Base-by-base conservation (phyloP, 2,888 invertebrate species). In the Neria commutata region DNA sequence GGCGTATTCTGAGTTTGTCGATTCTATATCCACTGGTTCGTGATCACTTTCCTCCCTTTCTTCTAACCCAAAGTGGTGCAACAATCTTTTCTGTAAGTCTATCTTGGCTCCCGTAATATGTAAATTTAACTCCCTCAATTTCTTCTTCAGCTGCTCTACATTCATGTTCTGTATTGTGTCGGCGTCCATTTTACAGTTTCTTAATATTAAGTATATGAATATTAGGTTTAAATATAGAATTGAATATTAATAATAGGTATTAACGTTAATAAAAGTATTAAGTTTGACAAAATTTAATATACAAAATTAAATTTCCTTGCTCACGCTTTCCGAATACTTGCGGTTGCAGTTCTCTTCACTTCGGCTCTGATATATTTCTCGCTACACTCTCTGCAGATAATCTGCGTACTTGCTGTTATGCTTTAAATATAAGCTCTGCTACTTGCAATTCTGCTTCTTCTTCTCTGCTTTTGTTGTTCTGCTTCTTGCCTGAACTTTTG, bases 341-440 rank as follows among this genome's bases (percentile, higher is more conserved):
- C 68, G 68, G 68, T 66, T 68, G 68, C 66, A 65, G 56, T 52
- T 40, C 11, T 6, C 50, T 52, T 42, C 61, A 61, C 42, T 62
- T 64, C 63, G 66, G 67, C 67, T 68, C 72, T 70, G 57, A 58
- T 51, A 45, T 24, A 29, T 58, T 61, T 45, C 58, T 51, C 40
- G 17, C 40, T 40, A n/a, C 51, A 11, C 19, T 40, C 19, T 48
- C 37, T n/a, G n/a, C n/a, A n/a, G n/a, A n/a, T n/a, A n/a, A n/a
- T n/a, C n/a, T n/a, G n/a, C n/a, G n/a, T n/a, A n/a, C n/a, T n/a
- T n/a, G n/a, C n/a, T n/a, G n/a, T n/a, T n/a, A n/a, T n/a, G n/a
- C n/a, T n/a, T n/a, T n/a, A n/a, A n/a, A n/a, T n/a, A n/a, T n/a
- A n/a, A n/a, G n/a, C n/a, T n/a, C n/a, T n/a, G n/a, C n/a, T n/a